Conservation (phyloP, 2,113 vertebrate genomes). For the Anser brachyrhynchus region DNA sequence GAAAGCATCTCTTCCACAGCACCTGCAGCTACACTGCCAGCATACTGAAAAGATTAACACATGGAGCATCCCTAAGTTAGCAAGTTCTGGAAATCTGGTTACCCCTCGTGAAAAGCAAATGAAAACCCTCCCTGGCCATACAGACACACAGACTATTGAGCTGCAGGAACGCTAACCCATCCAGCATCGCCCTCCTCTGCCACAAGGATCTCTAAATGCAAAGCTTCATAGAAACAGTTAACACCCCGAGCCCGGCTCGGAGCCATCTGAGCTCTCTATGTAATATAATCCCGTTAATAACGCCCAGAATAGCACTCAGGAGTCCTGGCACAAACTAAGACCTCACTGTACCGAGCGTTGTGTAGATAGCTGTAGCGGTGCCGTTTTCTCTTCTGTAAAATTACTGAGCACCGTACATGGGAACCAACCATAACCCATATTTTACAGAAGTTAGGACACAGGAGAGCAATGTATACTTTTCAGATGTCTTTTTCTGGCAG, state of each 20-base stretch:
- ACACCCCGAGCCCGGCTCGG: neutral
- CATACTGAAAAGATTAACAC: neutral
- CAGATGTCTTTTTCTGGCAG: slow-evolving; percentile 51
- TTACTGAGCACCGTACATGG: neutral
- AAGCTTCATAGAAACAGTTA: slow-evolving; percentile 60
- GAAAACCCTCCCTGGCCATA: neutral
- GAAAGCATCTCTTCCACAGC: neutral
- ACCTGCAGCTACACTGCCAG: neutral
- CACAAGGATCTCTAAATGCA: neutral
- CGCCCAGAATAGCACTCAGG: slow-evolving; percentile 62
- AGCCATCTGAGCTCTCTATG: slow-evolving; percentile 31
- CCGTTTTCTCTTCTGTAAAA: neutral
- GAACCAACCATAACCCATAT: slow-evolving; percentile 4
- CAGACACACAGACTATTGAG: neutral
- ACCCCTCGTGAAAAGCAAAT: neutral
- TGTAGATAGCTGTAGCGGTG: slow-evolving; percentile 8
- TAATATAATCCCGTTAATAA: slow-evolving; percentile 49
- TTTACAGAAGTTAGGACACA: slow-evolving; percentile 38
- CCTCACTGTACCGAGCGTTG: slow-evolving; percentile 45
- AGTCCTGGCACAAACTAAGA: slow-evolving; percentile 41
- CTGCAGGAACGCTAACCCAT: neutral
- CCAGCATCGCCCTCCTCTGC: neutral
- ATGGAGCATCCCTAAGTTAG: neutral
- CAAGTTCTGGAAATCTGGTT: neutral
- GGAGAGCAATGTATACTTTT: slow-evolving; percentile 57